phyloP scores from a whole-genome alignment of 2,113 vertebrate species.

The Upupa epops region DNA sequence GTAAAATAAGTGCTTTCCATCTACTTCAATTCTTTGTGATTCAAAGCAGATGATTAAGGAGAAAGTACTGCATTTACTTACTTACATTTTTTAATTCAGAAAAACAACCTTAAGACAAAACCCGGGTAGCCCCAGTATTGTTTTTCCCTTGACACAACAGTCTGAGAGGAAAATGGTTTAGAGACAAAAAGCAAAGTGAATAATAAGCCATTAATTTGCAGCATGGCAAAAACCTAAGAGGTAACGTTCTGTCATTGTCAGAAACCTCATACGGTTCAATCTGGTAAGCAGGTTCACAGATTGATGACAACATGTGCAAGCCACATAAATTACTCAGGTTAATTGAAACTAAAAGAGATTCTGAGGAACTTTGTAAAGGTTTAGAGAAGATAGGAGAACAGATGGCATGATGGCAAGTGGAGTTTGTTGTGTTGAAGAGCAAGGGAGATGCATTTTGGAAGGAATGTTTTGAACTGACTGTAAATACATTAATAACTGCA shows the following conservation, averaged over 20 bases:
- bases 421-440: not conserved
- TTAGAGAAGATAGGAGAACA: slow-evolving; percentile 47
- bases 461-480: slow-evolving; percentile 17
- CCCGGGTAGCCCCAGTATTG: not conserved
- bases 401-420: slow-evolving; percentile 49
- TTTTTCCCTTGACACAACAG: not conserved
- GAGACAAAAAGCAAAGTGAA: not conserved
- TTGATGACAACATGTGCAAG: slow-evolving; percentile 45
- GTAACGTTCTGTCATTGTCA: slow-evolving; percentile 4
- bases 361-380: slow-evolving; percentile 37
- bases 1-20: not conserved
- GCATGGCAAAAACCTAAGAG: not conserved
- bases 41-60: not conserved
- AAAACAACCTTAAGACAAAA: not conserved
- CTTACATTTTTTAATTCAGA: not conserved
- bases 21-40: not conserved
- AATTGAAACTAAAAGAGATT: slow-evolving; percentile 67
- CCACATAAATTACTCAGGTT: slow-evolving; percentile 62
- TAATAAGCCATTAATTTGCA: not conserved
- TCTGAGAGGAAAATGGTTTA: not conserved
- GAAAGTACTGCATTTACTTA: not conserved
- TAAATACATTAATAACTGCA: not conserved
- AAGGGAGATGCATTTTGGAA: slow-evolving; percentile 20
- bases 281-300: slow-evolving; percentile 44
- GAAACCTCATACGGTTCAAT: slow-evolving; percentile 33